Conservation (phyloP, 2,888 invertebrate genomes). For the Esperia sulphurella region DNA sequence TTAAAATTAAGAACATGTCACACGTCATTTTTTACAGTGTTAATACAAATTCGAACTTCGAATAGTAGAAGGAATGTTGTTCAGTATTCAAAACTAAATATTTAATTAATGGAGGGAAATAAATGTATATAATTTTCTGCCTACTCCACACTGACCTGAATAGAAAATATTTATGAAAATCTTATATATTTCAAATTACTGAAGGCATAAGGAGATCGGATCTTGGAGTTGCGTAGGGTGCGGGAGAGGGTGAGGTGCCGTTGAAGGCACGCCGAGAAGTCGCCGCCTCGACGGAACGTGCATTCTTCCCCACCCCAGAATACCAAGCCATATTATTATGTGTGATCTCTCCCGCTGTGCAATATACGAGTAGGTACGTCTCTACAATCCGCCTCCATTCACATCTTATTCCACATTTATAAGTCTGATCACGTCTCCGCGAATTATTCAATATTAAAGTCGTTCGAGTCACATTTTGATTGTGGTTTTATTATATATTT, state of each 20-base stretch:
- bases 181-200: background rate
- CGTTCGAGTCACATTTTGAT: background rate
- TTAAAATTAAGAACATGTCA: too few species aligned
- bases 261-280: conserved; percentile 49
- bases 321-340: conserved; percentile 76
- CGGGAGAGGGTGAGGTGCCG: conserved; percentile 22
- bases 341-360: conserved; percentile 62
- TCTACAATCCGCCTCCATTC: conserved; percentile 37
- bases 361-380: conserved; percentile 37
- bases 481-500: background rate
- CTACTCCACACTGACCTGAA: too few species aligned
- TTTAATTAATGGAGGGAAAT: too few species aligned
- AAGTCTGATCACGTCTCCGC: conserved; percentile 51
- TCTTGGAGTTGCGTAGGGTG: background rate
- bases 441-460: conserved; percentile 34
- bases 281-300: conserved; percentile 54
- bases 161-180: background rate
- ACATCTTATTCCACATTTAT: conserved; percentile 51
- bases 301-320: conserved; percentile 68
- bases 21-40: too few species aligned
- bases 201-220: background rate
- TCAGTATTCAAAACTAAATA: too few species aligned
- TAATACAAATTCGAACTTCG: too few species aligned
- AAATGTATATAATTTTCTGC: too few species aligned
- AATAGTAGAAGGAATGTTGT: too few species aligned